These are phyloP conservation scores for Polydrusus pterygomalis DNA, from an alignment of 2,888 invertebrate genomes.

Conservation along the genomic window DNA sequence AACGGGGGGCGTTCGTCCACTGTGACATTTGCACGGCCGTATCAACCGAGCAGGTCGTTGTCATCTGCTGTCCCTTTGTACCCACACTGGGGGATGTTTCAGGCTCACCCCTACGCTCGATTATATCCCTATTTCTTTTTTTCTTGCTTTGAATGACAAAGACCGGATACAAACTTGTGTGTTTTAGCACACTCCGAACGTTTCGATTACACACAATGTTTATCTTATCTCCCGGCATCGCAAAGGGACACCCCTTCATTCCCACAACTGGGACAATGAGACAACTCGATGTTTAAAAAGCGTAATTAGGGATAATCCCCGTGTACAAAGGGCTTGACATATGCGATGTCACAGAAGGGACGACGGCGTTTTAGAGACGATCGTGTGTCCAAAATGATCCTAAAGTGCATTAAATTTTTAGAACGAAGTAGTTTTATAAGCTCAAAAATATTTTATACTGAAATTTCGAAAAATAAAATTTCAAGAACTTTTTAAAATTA, in stretches of 20 bases:
- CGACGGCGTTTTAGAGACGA: slow-evolving; percentile 25
- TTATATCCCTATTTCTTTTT: too few species aligned
- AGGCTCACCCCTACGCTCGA: too few species aligned
- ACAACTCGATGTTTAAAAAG: slow-evolving; percentile 69
- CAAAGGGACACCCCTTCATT: slow-evolving; percentile 66
- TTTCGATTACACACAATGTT: slow-evolving; percentile 46
- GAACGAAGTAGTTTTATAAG: neutral
- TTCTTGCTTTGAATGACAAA: too few species aligned
- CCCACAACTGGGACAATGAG: slow-evolving; percentile 70
- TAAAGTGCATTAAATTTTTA: neutral
- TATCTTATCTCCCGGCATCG: slow-evolving; percentile 69
- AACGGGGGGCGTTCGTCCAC: slow-evolving; percentile 34
- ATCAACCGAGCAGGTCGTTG: slow-evolving; percentile 60
- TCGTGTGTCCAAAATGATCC: slow-evolving; percentile 20
- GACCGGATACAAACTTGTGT: too few species aligned
- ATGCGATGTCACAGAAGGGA: slow-evolving; percentile 66
- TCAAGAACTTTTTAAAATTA: too few species aligned
- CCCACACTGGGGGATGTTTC: slow-evolving; percentile 3
- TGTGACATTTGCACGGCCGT: slow-evolving; percentile 61
- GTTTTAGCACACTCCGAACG: neutral
- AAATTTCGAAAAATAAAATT: too few species aligned
- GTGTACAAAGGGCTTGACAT: slow-evolving; percentile 67
- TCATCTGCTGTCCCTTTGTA: slow-evolving; percentile 56
- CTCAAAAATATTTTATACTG: too few species aligned
- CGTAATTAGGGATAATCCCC: slow-evolving; percentile 71